phyloP scores from a whole-genome alignment of 2,888 invertebrate species.

The Coleophora deauratella region DNA sequence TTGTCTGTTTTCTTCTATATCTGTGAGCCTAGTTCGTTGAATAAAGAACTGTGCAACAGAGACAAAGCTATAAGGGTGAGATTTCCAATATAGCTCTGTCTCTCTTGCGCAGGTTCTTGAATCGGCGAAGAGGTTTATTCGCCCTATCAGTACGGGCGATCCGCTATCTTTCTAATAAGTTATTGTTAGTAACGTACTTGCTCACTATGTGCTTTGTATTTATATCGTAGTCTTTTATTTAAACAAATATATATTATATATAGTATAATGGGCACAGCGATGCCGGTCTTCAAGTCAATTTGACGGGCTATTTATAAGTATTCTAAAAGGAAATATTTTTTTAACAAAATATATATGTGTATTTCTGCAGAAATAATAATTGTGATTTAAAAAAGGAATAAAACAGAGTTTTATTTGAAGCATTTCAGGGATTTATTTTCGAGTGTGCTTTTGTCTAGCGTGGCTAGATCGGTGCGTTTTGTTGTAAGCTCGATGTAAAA shows the following conservation, averaged over 20 bases:
- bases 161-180: slow-evolving; percentile 39
- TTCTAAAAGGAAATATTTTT: slow-evolving; percentile 58
- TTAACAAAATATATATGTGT: slow-evolving; percentile 42
- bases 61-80: too few relatives aligned
- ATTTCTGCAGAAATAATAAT: slow-evolving; percentile 59
- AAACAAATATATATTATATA: slow-evolving; percentile 8
- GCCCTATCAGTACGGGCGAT: slow-evolving; percentile 18
- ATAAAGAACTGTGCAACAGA: too few relatives aligned
- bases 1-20: slow-evolving; percentile 11
- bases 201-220: slow-evolving; percentile 65
- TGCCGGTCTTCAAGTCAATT: slow-evolving; percentile 59
- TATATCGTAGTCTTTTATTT: slow-evolving; percentile 38
- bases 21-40: too few relatives aligned
- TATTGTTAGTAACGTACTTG: slow-evolving; percentile 44
- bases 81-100: too few relatives aligned
- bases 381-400: slow-evolving; percentile 56
- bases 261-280: slow-evolving; percentile 29
- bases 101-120: too few relatives aligned
- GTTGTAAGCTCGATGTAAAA: slow-evolving; percentile 51
- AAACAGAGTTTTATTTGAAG: slow-evolving; percentile 73
- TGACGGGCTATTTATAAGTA: slow-evolving; percentile 44
- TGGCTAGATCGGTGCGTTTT: slow-evolving; percentile 61
- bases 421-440: slow-evolving; percentile 63
- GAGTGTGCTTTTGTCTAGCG: slow-evolving; percentile 65
- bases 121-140: too few relatives aligned